Conservation (phyloP, 2,888 invertebrate genomes). For the Sclerodermus sp. region DNA sequence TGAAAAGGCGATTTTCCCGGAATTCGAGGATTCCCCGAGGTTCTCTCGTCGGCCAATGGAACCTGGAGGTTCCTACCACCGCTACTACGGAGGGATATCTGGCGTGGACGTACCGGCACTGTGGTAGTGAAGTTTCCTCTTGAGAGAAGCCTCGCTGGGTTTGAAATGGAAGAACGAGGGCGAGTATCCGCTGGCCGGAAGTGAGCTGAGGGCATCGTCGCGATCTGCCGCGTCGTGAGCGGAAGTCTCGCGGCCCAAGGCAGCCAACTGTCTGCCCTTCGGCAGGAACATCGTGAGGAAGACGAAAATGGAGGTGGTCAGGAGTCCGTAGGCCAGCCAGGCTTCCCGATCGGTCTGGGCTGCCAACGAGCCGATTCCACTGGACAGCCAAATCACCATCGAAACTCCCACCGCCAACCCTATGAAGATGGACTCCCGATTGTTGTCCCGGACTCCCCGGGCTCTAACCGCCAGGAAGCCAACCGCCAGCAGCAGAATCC, state of each 20-base stretch:
- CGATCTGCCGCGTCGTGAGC: conserved; percentile 65
- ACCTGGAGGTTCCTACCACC: neutral
- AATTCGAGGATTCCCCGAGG: too few relatives aligned
- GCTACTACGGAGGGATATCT: neutral
- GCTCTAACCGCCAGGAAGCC: conserved; percentile 83
- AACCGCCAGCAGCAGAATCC: conserved; percentile 82
- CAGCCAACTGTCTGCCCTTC: conserved; percentile 88
- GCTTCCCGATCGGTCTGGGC: conserved; percentile 79
- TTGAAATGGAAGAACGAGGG: conserved; percentile 93
- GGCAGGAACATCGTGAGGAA: conserved; percentile 94
- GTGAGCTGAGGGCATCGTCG: conserved; percentile 80
- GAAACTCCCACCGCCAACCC: conserved; percentile 84
- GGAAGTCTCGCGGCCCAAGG: conserved; percentile 83
- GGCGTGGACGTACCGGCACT: conserved; percentile 42
- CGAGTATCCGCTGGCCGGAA: conserved; percentile 82
- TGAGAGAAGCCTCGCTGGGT: conserved; percentile 78
- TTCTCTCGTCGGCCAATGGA: too few relatives aligned
- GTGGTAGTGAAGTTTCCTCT: conserved; percentile 61
- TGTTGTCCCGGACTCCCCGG: conserved; percentile 88
- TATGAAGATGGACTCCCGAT: conserved; percentile 90
- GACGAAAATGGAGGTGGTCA: conserved; percentile 80
- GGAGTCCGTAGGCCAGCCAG: conserved; percentile 86
- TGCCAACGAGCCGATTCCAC: conserved; percentile 63
- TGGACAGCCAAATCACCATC: conserved; percentile 86
- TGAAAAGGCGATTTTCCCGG: neutral